phyloP scores from a whole-genome alignment of 2,888 invertebrate species.

The Polyploca ridens region DNA sequence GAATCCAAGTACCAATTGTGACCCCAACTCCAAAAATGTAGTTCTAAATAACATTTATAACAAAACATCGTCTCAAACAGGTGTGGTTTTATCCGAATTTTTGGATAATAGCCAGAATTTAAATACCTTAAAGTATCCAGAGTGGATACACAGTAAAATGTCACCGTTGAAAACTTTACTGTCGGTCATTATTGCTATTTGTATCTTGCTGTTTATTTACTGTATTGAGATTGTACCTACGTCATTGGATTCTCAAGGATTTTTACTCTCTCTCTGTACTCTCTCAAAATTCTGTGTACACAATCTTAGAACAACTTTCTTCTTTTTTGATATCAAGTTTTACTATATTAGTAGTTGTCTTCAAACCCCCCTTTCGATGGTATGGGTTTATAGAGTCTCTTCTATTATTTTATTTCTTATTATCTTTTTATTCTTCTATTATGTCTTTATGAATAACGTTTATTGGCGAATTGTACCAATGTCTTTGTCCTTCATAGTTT shows the following conservation, averaged over 20 bases:
- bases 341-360: too few relatives aligned
- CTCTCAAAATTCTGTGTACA: neutral
- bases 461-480: too few relatives aligned
- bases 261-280: neutral
- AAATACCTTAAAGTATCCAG: neutral
- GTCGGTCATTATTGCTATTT: conserved; percentile 7
- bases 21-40: too few relatives aligned
- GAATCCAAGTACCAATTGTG: too few relatives aligned
- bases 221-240: neutral
- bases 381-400: too few relatives aligned
- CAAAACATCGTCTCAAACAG: conserved; percentile 48
- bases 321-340: too few relatives aligned
- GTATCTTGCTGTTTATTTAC: neutral
- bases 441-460: too few relatives aligned
- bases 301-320: too few relatives aligned
- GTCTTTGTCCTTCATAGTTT: too few relatives aligned
- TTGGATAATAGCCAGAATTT: conserved; percentile 25
- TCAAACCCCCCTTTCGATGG: too few relatives aligned
- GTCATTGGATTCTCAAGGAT: neutral
- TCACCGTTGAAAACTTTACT: conserved; percentile 16
- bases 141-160: conserved; percentile 20
- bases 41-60: conserved; percentile 12
- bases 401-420: too few relatives aligned
- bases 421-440: too few relatives aligned
- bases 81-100: conserved; percentile 37